Evolutionary conservation across 2,888 invertebrate genomes (phyloP).

Genomic region (Allophyes oxyacanthae): DNA sequence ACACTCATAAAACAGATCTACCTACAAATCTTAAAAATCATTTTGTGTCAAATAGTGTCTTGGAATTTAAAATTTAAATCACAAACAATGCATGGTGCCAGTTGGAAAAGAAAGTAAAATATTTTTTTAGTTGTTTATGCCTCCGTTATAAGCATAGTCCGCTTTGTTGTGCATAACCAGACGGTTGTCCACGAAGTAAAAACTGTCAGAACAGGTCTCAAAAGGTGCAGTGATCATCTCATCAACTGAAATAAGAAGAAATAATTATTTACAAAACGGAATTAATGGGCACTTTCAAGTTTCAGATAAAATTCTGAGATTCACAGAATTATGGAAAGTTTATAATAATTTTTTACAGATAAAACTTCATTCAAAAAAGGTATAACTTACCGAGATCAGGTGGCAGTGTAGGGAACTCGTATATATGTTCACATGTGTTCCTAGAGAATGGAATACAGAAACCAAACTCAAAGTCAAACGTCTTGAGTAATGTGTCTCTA

Average conservation of each 20-base stretch:
- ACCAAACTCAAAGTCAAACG: conserved; percentile 99
- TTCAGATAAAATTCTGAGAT: no score
- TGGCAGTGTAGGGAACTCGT: conserved; percentile 98
- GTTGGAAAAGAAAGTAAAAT: conserved; percentile 27
- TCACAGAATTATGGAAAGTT: no score
- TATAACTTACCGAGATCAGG: conserved; percentile 93
- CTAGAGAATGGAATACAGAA: conserved; percentile 99
- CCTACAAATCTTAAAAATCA: conserved; percentile 26
- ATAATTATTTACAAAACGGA: not conserved
- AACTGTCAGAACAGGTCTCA: conserved; percentile 99
- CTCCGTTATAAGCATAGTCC: conserved; percentile 98
- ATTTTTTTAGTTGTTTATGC: conserved; percentile 82
- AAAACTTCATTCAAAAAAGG: no score
- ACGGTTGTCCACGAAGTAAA: conserved; percentile 99
- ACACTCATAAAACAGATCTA: conserved; percentile 30
- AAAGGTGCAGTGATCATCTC: conserved; percentile 99
- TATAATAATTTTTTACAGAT: no score
- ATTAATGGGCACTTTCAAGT: no score
- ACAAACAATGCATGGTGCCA: conserved; percentile 60
- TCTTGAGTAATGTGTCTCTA: conserved; percentile 96
- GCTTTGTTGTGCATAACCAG: conserved; percentile 99
- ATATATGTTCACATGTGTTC: conserved; percentile 99
- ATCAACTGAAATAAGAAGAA: conserved; percentile 91
- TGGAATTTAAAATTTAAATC: conserved; percentile 40
- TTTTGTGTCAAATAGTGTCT: conserved; percentile 49